Evolutionary conservation across 2,888 invertebrate species (phyloP), one percentile per base, ranked within the genome.

Genomic region (Xestia rhomboidea): DNA sequence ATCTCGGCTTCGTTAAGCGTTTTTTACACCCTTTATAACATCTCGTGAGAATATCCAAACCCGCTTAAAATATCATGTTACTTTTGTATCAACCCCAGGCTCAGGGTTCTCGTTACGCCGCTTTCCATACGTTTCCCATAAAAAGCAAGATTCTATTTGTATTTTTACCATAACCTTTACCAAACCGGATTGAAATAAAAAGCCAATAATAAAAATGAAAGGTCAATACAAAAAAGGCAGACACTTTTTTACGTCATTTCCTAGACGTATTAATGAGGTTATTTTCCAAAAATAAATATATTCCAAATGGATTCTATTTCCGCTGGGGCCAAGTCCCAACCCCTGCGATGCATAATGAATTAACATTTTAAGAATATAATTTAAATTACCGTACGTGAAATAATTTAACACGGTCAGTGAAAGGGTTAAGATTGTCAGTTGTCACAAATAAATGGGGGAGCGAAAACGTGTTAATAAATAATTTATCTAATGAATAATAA

Each of bases 381-480:
- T 93, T 92, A 83, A 82, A 82, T 80, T 92, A 73, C 30, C 34
- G 73, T 34, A 92, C 92, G 89, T 87, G 91, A 91, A 93, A 93
- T 95, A 91, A 94, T 95, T 94, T 89, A 94, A 91, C 88, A 89
- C 92, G 93, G 91, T 88, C 91, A 86, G 89, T 91, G 89, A 94
- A 93, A 95, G 95, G 95, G 94, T 92, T 90, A 94, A 94, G 95
- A 95, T 93, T 93, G 94, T 94, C 95, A 94, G 91, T 94, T 94
- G 94, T 94, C 95, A 93, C 89, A 88, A 90, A 91, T 91, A 90
- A 90, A 38, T 88, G 90, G 86, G 90, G 93, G 94, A 93, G 91
- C 57, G 88, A 91, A 93, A 93, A 81, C 92, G 89, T 93, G 93
- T 93, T 88, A 79, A 90, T 90, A 75, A 89, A 89, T 87, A 72